phyloP scores from a whole-genome alignment of 2,888 invertebrate genomes.

The Lithophane socia region DNA sequence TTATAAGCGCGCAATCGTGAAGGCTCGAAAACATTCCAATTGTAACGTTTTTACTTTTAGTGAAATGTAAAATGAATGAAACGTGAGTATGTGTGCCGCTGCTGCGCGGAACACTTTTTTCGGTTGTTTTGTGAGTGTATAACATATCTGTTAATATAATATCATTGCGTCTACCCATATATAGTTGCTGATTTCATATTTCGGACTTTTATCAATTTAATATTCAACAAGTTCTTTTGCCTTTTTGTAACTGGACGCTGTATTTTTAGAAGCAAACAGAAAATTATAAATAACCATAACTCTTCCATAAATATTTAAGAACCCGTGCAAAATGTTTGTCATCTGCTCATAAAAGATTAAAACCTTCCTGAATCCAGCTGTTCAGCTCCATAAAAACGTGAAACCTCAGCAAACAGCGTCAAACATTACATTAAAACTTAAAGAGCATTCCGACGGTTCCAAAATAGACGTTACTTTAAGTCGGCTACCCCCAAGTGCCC shows the following conservation, averaged over 20 bases:
- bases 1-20: too few species aligned
- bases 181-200: not conserved
- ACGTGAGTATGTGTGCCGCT: too few species aligned
- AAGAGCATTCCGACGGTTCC: not conserved
- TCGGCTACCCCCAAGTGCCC: constrained; percentile 4
- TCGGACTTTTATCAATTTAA: not conserved
- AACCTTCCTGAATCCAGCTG: not conserved
- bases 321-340: not conserved
- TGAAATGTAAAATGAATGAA: too few species aligned
- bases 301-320: not conserved
- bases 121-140: too few species aligned
- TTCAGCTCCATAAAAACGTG: constrained; percentile 20
- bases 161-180: not conserved
- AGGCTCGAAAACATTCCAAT: too few species aligned
- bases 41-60: too few species aligned
- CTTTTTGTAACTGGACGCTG: not conserved
- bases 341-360: not conserved
- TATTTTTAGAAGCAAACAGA: not conserved
- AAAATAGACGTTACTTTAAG: constrained; percentile 37
- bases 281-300: too few species aligned
- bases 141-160: too few species aligned
- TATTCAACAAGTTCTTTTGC: not conserved
- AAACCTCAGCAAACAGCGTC: constrained; percentile 12
- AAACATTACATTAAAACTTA: constrained; percentile 28
- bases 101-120: too few species aligned